phyloP scores from a whole-genome alignment of 2,113 vertebrate genomes.

The Eublepharis macularius region DNA sequence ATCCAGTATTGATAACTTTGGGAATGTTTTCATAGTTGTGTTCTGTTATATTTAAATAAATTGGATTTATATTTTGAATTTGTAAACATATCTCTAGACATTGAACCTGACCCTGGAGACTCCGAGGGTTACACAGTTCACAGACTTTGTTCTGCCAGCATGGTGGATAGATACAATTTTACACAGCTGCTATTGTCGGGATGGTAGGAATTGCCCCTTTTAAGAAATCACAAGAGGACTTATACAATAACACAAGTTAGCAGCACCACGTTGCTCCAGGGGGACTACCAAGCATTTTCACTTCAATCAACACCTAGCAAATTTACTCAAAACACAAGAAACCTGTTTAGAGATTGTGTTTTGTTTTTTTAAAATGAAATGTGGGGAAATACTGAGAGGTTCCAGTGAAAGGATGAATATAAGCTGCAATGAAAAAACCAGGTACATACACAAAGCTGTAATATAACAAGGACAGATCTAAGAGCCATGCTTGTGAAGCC shows the following conservation, averaged over 20 bases:
- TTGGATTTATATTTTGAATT: too few relatives aligned
- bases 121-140: background rate
- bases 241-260: background rate
- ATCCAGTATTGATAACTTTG: too few relatives aligned
- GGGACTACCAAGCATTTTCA: conserved; percentile 1
- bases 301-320: conserved; percentile 27
- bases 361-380: background rate
- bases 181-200: background rate
- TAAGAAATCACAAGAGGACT: background rate
- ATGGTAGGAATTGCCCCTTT: background rate
- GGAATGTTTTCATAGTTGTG: too few relatives aligned
- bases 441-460: background rate
- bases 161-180: background rate
- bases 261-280: background rate
- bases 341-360: background rate
- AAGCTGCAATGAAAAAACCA: background rate
- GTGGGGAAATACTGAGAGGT: background rate
- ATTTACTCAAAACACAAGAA: conserved; percentile 29
- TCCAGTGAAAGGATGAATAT: conserved; percentile 13
- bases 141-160: background rate
- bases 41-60: too few relatives aligned
- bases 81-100: too few relatives aligned
- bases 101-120: too few relatives aligned
- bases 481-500: background rate
- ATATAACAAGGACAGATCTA: background rate